phyloP scores from a whole-genome alignment of 2,113 vertebrate species.

The Poeciliopsis occidentalis region DNA sequence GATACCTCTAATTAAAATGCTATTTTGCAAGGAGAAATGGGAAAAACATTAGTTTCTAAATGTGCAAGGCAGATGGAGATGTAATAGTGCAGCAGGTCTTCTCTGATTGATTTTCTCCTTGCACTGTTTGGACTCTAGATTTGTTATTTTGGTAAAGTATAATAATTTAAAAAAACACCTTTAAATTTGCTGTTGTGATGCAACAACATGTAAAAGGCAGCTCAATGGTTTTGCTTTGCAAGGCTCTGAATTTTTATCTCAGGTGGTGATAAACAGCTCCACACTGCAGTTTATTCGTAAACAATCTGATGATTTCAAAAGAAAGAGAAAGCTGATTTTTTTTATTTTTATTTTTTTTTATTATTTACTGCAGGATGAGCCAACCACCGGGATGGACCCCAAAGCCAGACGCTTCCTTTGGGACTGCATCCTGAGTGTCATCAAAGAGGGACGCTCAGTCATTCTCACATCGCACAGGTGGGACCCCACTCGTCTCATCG shows the following conservation, averaged over 20 bases:
- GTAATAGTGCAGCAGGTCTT: too few species aligned
- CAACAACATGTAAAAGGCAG: not conserved
- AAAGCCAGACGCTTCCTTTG: constrained; percentile 95
- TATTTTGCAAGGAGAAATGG: too few species aligned
- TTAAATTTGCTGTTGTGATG: too few species aligned
- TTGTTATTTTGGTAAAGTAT: too few species aligned
- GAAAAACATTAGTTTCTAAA: too few species aligned
- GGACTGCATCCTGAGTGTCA: constrained; percentile 94
- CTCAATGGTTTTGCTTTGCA: not conserved
- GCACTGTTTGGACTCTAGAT: too few species aligned
- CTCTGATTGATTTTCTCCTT: too few species aligned
- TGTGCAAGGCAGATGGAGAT: too few species aligned
- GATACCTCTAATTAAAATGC: too few species aligned
- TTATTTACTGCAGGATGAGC: constrained; percentile 86
- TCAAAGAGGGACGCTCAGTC: constrained; percentile 94
- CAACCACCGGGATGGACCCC: constrained; percentile 98
- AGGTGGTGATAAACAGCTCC: too few species aligned
- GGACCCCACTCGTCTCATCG: not conserved
- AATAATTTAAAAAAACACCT: too few species aligned
- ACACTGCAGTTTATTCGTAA: not conserved
- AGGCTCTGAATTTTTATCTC: not conserved
- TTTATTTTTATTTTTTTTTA: not conserved
- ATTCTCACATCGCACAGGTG: constrained; percentile 97
- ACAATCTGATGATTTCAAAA: not conserved
- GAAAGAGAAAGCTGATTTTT: not conserved